Percentiles rank a stretch among this genome's conserved stretches.
Evolutionary conservation across 2,113 vertebrate genomes (phyloP).

Genomic region (Passerina amoena): DNA sequence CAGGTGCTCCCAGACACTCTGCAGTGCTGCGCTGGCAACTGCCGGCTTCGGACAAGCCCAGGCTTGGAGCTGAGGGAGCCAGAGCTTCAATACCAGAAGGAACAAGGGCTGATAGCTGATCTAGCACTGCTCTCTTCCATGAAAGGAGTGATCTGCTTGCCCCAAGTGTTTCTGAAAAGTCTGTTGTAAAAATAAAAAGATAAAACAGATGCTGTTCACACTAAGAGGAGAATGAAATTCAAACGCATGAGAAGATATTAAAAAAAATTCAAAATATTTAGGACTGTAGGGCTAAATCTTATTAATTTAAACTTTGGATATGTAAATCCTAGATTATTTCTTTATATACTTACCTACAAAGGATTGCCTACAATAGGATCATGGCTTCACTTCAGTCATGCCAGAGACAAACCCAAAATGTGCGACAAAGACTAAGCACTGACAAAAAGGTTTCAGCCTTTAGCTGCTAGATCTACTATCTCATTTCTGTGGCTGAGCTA

Average conservation of each 20-base stretch:
- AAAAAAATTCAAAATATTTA: constrained; percentile 4
- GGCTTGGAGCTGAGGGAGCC: not conserved
- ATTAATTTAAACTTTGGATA: constrained; percentile 10
- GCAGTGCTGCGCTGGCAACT: not conserved
- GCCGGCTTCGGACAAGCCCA: not conserved
- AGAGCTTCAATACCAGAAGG: not conserved
- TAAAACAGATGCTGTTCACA: not conserved
- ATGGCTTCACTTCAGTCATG: not conserved
- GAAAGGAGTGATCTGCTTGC: not conserved
- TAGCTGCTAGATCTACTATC: not conserved
- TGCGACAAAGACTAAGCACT: constrained; percentile 29
- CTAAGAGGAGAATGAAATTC: not conserved
- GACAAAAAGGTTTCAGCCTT: constrained; percentile 23
- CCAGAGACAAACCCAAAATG: not conserved
- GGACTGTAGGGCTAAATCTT: constrained; percentile 3
- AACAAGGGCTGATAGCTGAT: not conserved
- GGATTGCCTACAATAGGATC: not conserved
- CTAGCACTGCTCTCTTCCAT: not conserved
- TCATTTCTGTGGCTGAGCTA: not conserved
- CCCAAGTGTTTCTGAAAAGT: not conserved
- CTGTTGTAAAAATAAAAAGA: not conserved
- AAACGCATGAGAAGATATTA: not conserved
- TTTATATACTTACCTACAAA: not conserved
- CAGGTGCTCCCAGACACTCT: fast-evolving
- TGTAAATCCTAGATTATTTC: constrained; percentile 30